A percentile compares a stretch with the other conserved stretches of the same genome.
These are phyloP conservation scores for Eupeodes corollae DNA, from an alignment of 1,140 invertebrate genomes.

Conservation along the genomic window DNA sequence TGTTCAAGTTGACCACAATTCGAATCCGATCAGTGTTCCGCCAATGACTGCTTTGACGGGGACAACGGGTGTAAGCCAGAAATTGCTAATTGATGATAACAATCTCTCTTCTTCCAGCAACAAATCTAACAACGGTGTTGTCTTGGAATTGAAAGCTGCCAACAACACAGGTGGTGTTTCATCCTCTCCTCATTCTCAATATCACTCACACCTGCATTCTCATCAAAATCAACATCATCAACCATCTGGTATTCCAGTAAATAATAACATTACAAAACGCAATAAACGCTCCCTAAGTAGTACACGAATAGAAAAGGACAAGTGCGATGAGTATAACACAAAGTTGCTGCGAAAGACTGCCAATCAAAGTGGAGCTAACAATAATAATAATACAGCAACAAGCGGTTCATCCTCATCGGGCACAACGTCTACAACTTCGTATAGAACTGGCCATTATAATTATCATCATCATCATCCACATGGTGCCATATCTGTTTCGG, in stretches of 20 bases:
- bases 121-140: background rate
- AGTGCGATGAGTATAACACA: slow-evolving; percentile 34
- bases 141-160: too few species aligned
- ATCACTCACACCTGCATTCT: background rate
- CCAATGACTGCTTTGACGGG: too few species aligned
- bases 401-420: background rate
- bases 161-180: background rate
- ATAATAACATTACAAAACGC: slow-evolving; percentile 15
- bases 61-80: too few species aligned
- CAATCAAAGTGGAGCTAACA: background rate
- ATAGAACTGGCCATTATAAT: too few species aligned
- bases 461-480: background rate
- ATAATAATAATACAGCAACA: slow-evolving; percentile 1
- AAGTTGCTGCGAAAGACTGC: slow-evolving; percentile 29
- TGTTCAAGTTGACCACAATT: too few species aligned
- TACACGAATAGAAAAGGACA: slow-evolving; percentile 32
- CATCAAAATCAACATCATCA: slow-evolving; percentile 7
- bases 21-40: too few species aligned
- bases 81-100: background rate
- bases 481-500: background rate
- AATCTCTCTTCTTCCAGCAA: background rate
- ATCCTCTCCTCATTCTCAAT: background rate
- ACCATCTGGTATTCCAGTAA: slow-evolving; percentile 1
- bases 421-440: background rate
- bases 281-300: slow-evolving; percentile 34